Conservation (phyloP, 2,113 vertebrate genomes). For the Tragelaphus scriptus region DNA sequence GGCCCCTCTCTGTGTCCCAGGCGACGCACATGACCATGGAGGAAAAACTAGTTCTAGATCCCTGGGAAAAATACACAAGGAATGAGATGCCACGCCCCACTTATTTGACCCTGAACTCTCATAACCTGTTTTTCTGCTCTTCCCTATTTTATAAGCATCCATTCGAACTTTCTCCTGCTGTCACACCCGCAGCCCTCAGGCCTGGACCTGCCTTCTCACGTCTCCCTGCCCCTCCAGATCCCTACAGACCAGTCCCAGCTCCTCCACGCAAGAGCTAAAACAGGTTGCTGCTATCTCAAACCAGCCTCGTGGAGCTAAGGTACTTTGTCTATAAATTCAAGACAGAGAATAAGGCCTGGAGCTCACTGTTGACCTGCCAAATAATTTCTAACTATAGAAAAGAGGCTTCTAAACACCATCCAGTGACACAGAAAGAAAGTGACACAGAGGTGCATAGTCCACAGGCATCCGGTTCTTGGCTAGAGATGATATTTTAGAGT, state of each 20-base stretch:
- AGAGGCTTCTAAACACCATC: not conserved
- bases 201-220: not conserved
- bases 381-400: not conserved
- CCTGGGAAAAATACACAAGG: slow-evolving; percentile 10
- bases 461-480: not conserved
- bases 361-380: not conserved
- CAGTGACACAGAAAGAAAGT: not conserved
- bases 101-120: not conserved
- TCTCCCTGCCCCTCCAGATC: not conserved
- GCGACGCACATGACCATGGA: rapidly evolving
- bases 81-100: not conserved
- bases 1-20: not conserved
- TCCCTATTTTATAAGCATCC: slow-evolving; percentile 8
- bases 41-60: not conserved
- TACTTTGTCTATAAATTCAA: not conserved
- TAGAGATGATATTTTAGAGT: not conserved
- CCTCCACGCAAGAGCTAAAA: not conserved
- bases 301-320: not conserved
- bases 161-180: not conserved
- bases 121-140: slow-evolving; percentile 46
- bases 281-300: not conserved
- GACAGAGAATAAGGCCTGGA: not conserved
- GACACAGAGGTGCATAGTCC: not conserved
- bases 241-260: not conserved
- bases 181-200: not conserved